Evolutionary conservation across 1,140 invertebrate genomes (phyloP), one percentile per base, ranked within the genome.

Genomic region (Epicauta chinensis): DNA sequence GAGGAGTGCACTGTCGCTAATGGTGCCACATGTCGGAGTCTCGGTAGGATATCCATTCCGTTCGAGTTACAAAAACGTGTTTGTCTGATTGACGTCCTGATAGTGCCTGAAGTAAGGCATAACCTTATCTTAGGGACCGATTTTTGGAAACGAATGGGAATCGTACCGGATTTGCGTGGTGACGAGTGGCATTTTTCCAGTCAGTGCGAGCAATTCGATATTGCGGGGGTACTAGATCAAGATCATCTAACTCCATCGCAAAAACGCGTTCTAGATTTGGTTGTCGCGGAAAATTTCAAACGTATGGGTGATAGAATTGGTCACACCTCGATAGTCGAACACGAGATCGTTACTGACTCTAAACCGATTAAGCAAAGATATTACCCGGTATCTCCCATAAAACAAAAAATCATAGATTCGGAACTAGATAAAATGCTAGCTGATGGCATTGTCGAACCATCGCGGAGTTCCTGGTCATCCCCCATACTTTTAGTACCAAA

Each of bases 391-490:
- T 61, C 61, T 2, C 64, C 61, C 0, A 46, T 47, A 10, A 51
- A 56, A 16, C 36, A 61, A 36, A 45, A 65, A 16, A 17, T 53
- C 3, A 46, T 65, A 0, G 49, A 53, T 32, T 40, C 36, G 10
- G 53, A 64, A 36, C 36, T 69, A 0, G 53, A 59, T 12, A 43
- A 59, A 29, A 65, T 68, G 63, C 40, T 64, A 17, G n/a, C 11
- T 16, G 3, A 39, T 11, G 50, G 39, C 10, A 40, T 53, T 4
- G 41, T 56, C 10, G 55, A 56, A 56, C 30, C 29, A 1, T 56
- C 49, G 2, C 16, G 17, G 3, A 51, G 48, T 29, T 34, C 59
- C 1, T 68, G 62, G 60, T 49, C 51, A 1, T 61, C 59, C 12
- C 65, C 64, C 0, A 53, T 63, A 2, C 44, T 65, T 7, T 35